A percentile compares a stretch with the other conserved stretches of the same genome.
Evolutionary conservation across 2,113 vertebrate genomes (phyloP).

Genomic region (Triplophysa dalaica): DNA sequence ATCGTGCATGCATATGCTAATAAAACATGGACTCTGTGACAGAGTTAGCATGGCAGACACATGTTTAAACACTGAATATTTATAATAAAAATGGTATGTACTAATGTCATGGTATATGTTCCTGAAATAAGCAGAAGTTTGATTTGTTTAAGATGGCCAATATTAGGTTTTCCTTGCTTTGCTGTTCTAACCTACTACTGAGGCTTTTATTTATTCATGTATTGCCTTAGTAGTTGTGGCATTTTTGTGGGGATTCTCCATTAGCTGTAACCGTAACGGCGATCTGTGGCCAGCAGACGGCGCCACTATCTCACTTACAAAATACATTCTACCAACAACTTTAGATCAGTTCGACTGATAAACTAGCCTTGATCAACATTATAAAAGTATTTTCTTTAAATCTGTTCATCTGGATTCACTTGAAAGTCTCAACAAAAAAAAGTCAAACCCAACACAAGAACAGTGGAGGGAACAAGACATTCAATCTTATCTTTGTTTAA

Average conservation of each 20-base stretch:
- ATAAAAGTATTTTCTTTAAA: neutral
- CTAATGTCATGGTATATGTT: neutral
- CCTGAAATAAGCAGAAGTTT: neutral
- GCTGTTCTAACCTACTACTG: neutral
- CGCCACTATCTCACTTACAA: neutral
- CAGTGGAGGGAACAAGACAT: slow-evolving; percentile 47
- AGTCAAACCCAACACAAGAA: neutral
- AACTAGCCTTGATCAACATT: neutral
- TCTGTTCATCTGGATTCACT: neutral
- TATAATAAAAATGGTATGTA: slow-evolving; percentile 58
- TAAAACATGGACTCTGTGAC: slow-evolving; percentile 28
- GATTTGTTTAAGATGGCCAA: neutral
- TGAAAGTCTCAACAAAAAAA: neutral
- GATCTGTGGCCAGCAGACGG: slow-evolving; percentile 42
- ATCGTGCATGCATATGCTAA: slow-evolving; percentile 41
- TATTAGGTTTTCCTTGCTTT: neutral
- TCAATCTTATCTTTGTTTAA: slow-evolving; percentile 2
- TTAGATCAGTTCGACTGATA: neutral
- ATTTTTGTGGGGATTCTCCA: neutral
- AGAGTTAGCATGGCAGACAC: slow-evolving; percentile 43
- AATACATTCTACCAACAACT: neutral
- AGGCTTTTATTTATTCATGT: no score
- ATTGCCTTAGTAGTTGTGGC: no score
- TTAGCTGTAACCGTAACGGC: neutral
- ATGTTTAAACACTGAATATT: slow-evolving; percentile 66